These are phyloP conservation scores for Naso thynnoides DNA, from an alignment of 2,797 vertebrate genomes.

Conservation along the genomic window DNA sequence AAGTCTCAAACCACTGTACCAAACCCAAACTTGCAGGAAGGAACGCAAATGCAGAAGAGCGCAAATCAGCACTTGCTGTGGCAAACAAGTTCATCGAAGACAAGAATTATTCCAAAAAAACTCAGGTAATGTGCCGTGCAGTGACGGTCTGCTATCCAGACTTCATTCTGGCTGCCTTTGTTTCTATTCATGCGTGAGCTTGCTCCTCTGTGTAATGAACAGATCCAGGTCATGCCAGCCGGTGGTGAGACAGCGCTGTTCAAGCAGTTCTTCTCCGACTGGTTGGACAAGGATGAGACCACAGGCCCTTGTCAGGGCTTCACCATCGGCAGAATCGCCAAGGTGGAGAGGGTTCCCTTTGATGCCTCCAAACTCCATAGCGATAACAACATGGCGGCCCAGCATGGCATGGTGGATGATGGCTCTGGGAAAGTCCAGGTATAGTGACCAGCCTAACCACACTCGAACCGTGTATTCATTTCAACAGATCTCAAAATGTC, in stretches of 20 bases:
- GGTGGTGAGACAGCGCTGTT: slow-evolving; percentile 81
- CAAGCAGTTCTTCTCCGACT: slow-evolving; percentile 85
- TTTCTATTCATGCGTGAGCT: background rate
- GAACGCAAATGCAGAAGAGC: slow-evolving; percentile 74
- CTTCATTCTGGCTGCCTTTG: background rate
- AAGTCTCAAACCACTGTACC: slow-evolving; percentile 20
- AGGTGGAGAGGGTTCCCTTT: slow-evolving; percentile 80
- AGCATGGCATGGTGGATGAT: slow-evolving; percentile 85
- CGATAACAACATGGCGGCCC: slow-evolving; percentile 81
- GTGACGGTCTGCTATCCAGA: background rate
- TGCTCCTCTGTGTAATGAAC: background rate
- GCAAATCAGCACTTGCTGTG: slow-evolving; percentile 66
- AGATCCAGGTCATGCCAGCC: slow-evolving; percentile 81
- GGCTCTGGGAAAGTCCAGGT: slow-evolving; percentile 84
- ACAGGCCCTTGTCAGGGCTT: slow-evolving; percentile 67
- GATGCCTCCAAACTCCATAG: slow-evolving; percentile 79
- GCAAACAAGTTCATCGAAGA: slow-evolving; percentile 79
- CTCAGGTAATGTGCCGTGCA: slow-evolving; percentile 69
- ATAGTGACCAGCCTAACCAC: background rate
- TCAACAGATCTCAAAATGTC: background rate
- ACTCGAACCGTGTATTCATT: background rate
- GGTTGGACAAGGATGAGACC: slow-evolving; percentile 81
- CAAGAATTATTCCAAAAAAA: slow-evolving; percentile 73
- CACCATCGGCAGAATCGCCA: slow-evolving; percentile 71
- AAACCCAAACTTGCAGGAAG: slow-evolving; percentile 63